Evolutionary conservation across 2,113 vertebrate species (phyloP), one percentile per base, ranked within the genome.

Genomic region (Prochilodus magdalenae): DNA sequence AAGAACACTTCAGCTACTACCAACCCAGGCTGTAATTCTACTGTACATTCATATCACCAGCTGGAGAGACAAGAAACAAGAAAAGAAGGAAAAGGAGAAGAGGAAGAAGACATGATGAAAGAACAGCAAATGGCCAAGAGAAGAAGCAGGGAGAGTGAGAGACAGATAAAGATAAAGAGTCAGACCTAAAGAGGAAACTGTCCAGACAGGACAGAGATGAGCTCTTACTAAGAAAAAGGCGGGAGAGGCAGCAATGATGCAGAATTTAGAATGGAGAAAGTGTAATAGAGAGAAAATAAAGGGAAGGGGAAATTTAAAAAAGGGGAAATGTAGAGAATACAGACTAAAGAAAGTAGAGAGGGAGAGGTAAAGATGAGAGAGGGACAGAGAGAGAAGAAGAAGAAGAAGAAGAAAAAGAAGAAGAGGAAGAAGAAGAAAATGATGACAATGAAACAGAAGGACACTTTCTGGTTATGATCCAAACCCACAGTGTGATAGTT

Each of bases 121-220:
- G 24, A 60, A 60, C 6, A 60, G 57, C n/a, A 11, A 11, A 26
- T 20, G 11, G 22, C 7, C 5, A 60, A n/a, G 24, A 60, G 53
- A 18, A 75, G 29, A 75, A 75, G 20, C 55, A 29, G 83, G 63
- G 36, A 74, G 51, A 75, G n/a, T 60, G 57, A 22, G 57, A 47
- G 44, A 77, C 26, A 70, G 26, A 72, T 40, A 1, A 27, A 49
- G 33, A 63, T 24, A 77, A 60, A 1, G 62, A 55, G 57, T 22
- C 51, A 70, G 36, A 40, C 49, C 40, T 65, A 83, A 76, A 81
- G 51, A 40, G 65, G 47, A 57, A 81, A 29, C 71, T 6, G 72
- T 65, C 26, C 66, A 62, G 65, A 83, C 66, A 63, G 36, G 5
- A 24, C 33, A 40, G 30, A 36, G 73, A 60, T 72, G 18, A 27